Percentiles rank a stretch among this genome's conserved stretches.
Conservation (phyloP, 2,113 vertebrate genomes). For the Trogon surrucura region DNA sequence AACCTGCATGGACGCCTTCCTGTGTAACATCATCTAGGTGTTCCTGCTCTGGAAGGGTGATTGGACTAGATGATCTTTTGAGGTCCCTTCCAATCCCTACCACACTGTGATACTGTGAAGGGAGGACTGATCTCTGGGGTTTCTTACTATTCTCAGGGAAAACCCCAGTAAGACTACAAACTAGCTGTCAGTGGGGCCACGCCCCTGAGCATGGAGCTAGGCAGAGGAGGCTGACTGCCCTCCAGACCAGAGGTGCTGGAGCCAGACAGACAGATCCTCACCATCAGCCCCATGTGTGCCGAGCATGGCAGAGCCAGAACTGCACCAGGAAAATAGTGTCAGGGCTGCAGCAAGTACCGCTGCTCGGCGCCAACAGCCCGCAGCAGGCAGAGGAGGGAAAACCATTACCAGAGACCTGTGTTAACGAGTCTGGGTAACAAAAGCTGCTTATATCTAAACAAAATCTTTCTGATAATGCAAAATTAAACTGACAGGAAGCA, state of each 20-base stretch:
- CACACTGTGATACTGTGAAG: background rate
- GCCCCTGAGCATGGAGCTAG: rapidly evolving
- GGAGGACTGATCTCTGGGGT: background rate
- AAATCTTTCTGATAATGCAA: constrained; percentile 2
- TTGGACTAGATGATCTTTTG: too few relatives aligned
- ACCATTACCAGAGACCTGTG: background rate
- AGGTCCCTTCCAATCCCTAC: too few relatives aligned
- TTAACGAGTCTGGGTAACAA: background rate
- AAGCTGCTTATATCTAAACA: constrained; percentile 6
- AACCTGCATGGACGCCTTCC: too few relatives aligned
- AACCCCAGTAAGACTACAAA: background rate
- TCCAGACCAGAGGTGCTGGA: background rate
- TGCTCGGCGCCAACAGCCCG: rapidly evolving
- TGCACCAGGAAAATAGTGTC: rapidly evolving
- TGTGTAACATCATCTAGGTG: too few relatives aligned
- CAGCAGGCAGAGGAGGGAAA: background rate
- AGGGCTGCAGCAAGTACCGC: rapidly evolving
- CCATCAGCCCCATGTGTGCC: rapidly evolving
- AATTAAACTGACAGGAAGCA: constrained; percentile 44
- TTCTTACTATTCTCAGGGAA: background rate
- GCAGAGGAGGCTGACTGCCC: background rate
- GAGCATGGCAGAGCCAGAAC: background rate
- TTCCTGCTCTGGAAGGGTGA: too few relatives aligned
- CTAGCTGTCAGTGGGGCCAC: background rate
- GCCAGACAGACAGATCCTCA: background rate